These are phyloP conservation scores for Eublepharis macularius DNA, from an alignment of 2,113 vertebrate species.

Conservation along the genomic window DNA sequence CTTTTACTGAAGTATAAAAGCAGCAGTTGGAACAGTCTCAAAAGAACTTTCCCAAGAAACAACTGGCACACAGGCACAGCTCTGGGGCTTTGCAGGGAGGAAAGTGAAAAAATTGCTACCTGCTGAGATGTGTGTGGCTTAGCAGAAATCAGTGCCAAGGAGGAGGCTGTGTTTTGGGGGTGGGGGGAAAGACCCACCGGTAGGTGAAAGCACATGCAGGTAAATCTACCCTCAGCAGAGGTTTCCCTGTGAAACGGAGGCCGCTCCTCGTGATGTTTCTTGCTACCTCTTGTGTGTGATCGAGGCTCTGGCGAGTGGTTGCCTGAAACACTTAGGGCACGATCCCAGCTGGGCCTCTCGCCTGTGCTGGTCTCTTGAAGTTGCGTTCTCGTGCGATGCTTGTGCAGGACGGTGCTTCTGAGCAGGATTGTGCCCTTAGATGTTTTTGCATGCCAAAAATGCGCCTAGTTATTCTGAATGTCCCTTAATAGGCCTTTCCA, in stretches of 20 bases:
- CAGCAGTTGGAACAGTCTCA: neutral
- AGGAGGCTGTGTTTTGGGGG: no score
- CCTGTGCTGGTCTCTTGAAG: no score
- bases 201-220: neutral
- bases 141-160: no score
- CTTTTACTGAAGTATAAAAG: neutral
- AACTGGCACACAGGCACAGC: no score
- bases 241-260: neutral
- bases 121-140: no score
- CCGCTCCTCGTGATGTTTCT: neutral
- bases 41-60: neutral
- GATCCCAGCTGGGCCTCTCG: no score
- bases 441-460: neutral
- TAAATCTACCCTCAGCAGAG: no score
- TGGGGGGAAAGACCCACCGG: neutral
- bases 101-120: neutral
- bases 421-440: neutral
- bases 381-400: neutral
- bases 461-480: neutral
- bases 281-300: neutral
- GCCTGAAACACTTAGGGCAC: neutral
- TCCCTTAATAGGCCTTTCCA: slow-evolving; percentile 10
- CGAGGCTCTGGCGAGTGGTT: no score
- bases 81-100: neutral
- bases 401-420: neutral